phyloP scores from a whole-genome alignment of 1,140 invertebrate species.

The Diprion similis region DNA sequence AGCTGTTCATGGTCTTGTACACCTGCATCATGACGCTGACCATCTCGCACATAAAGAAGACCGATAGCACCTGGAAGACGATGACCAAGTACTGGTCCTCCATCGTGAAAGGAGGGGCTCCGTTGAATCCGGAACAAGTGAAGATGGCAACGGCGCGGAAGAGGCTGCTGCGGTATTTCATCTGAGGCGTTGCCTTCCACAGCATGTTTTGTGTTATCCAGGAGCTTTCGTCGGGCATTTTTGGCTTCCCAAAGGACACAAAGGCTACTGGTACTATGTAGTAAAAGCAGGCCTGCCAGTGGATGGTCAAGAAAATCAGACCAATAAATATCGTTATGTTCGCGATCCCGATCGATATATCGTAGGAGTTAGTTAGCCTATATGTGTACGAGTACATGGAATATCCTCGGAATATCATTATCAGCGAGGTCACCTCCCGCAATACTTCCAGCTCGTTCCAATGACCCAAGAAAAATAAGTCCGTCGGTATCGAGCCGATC shows the following conservation, averaged over 20 bases:
- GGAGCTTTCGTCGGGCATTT: conserved; percentile 32
- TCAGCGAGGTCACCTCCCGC: conserved; percentile 39
- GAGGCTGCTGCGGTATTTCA: conserved; percentile 37
- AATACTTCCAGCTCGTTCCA: conserved; percentile 34
- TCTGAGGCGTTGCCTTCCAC: conserved; percentile 30
- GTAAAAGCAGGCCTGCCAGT: conserved; percentile 52
- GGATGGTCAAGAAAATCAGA: conserved; percentile 37
- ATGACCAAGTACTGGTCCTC: conserved; percentile 44
- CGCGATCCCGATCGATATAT: conserved; percentile 35
- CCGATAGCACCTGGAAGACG: conserved; percentile 38
- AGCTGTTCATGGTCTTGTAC: conserved; percentile 45
- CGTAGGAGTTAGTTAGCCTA: conserved; percentile 32
- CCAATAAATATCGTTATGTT: conserved; percentile 41
- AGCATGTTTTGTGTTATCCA: conserved; percentile 44
- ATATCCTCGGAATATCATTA: conserved; percentile 46
- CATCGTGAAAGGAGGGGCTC: conserved; percentile 27
- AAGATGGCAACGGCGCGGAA: conserved; percentile 42
- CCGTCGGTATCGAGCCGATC: conserved; percentile 49
- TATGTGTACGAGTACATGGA: conserved; percentile 39
- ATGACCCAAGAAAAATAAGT: conserved; percentile 34
- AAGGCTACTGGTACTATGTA: conserved; percentile 47
- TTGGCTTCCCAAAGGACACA: conserved; percentile 25
- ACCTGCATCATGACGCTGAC: conserved; percentile 46
- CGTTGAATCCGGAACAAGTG: conserved; percentile 42
- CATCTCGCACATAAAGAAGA: conserved; percentile 42